Evolutionary conservation across 2,113 vertebrate species (phyloP), one percentile per base, ranked within the genome.

Genomic region (Halichoerus grypus): DNA sequence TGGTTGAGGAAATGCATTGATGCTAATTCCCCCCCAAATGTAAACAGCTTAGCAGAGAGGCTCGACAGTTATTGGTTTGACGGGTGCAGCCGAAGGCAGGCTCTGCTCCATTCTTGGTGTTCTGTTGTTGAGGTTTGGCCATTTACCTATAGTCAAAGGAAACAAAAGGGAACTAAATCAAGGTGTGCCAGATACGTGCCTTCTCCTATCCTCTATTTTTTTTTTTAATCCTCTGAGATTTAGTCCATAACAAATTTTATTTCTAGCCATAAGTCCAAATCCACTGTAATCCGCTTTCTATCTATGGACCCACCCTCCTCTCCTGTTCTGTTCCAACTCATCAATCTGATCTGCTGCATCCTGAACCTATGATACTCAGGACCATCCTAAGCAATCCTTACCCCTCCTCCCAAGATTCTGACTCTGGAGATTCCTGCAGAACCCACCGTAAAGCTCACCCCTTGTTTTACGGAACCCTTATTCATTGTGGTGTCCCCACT

Each of bases 351-450:
- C 6, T 59, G 51, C 14, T 14, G 11, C 46, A 36, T 11, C 16
- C 24, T 3, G 5, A n/a, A 13, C 14, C 8, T 26, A 4, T 0
- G 0, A 7, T 1, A 1, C 9, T 80, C 36, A 33, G 46, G 31
- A 31, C 14, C 1, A 13, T 74, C 42, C 4, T 4, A 33, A 18
- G 31, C 3, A 0, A 7, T 49, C 36, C 39, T 49, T 31, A 5
- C 9, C 69, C 12, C 18, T 76, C 19, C 15, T 63, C 53, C 57
- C 4, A 4, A 11, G 55, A 5, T 31, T 6, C 2, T 4, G 9
- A 5, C 12, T 16, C 57, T 8, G 6, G 49, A 26, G 4, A 1
- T 57, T 12, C 39, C 61, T 39, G 39, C 57, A 69, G 2, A 24
- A 22, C 15, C 9, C 3, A 3, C 53, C 2, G 0, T 13, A 1